phyloP scores from a whole-genome alignment of 2,797 vertebrate species.

The Coluber constrictor region DNA sequence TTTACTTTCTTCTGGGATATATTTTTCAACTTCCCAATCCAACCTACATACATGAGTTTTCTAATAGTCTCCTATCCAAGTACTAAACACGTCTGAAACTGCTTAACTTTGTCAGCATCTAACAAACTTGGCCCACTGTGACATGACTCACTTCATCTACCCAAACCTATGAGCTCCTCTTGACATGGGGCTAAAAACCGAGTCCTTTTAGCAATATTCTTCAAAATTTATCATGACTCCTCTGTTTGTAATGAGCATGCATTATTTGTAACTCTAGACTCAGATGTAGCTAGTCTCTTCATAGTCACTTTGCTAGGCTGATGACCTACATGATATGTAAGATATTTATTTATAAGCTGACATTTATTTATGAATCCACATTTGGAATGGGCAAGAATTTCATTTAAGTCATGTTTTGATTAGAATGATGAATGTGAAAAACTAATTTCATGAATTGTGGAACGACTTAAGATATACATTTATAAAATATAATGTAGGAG shows the following conservation, averaged over 20 bases:
- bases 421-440: background rate
- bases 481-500: background rate
- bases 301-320: background rate
- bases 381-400: background rate
- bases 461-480: background rate
- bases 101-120: background rate
- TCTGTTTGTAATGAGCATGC: background rate
- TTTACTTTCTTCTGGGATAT: background rate
- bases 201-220: background rate
- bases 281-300: background rate
- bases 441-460: background rate
- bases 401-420: background rate
- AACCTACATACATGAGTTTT: background rate
- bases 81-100: background rate
- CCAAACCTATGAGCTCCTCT: background rate
- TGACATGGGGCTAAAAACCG: background rate
- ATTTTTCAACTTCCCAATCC: background rate
- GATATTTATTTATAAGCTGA: background rate
- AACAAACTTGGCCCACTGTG: background rate
- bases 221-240: background rate
- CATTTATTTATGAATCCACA: background rate
- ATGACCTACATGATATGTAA: background rate
- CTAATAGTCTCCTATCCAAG: background rate
- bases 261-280: background rate
- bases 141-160: background rate